Base-by-base conservation (phyloP, 2,888 invertebrate genomes). In the Holacanthella duospinosa region DNA sequence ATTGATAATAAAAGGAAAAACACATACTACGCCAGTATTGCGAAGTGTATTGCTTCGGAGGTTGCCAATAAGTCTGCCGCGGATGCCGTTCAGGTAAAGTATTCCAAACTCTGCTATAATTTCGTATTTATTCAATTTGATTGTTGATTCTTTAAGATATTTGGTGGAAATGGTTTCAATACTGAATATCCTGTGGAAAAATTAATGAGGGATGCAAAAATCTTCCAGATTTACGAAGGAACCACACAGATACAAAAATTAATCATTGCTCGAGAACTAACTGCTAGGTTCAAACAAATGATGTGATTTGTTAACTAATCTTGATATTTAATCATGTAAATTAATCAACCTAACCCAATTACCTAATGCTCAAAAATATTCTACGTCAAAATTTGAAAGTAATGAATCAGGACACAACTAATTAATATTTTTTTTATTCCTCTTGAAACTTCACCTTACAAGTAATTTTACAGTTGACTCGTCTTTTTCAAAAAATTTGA, bases 221-320 rank as follows among this genome's bases (percentile, higher is more conserved):
- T 99, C 74, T 96, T 88, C 79, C 94, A 95, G 79, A 99, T 99
- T 74, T 97, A 97, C 75, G 96, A 97, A 78, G 97, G 97, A 64
- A 97, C 96, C 21, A 85, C 94, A 1, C 95, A 99, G 79, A 96
- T 99, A 76, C 97, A 99, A 79, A 83, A 94, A 68, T 77, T 96
- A 53, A 94, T 99, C 73, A 92, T 99, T 74, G 89, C 93, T 0
- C 83, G 89, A 71, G 83, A 85, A 70, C 71, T 87, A 21, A 74
- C 86, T 27, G 80, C 79, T 1, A 78, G 77, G 43, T 83, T 84
- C 4, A 80, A 64, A 29, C 3, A 43, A 28, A 29, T 58, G 58
- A 9, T 16, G 36, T 36, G 36, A 36, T 36, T n/a, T n/a, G n/a
- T n/a, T n/a, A n/a, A n/a, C n/a, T n/a, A n/a, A n/a, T n/a, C n/a